Evolutionary conservation across 2,888 invertebrate species (phyloP).

Genomic region (Eilema sororculum): DNA sequence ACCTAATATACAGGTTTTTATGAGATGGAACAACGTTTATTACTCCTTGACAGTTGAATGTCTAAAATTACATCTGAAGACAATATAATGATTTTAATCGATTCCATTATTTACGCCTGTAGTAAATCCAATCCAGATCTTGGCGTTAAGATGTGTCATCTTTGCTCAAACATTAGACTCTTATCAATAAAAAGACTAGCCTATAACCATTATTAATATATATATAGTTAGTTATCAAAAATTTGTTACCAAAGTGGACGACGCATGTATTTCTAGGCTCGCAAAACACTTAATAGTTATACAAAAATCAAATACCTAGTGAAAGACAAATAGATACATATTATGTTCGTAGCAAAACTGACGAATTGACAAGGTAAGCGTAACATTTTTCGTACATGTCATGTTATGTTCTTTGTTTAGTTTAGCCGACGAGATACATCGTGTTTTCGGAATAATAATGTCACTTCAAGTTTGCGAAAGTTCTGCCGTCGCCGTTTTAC

Average conservation of each 20-base stretch:
- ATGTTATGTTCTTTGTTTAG: constrained; percentile 57
- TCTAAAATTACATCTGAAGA: background rate
- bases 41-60: background rate
- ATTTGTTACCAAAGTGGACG: too few relatives aligned
- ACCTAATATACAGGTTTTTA: background rate
- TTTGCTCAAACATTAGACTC: background rate
- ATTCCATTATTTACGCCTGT: too few relatives aligned
- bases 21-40: background rate
- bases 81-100: too few relatives aligned
- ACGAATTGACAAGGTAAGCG: constrained; percentile 18
- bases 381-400: constrained; percentile 17
- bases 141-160: background rate
- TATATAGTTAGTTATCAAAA: too few relatives aligned
- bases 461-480: constrained; percentile 82
- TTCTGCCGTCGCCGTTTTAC: constrained; percentile 78
- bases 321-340: background rate
- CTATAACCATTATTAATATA: too few relatives aligned
- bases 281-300: background rate
- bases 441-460: constrained; percentile 81
- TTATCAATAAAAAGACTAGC: background rate
- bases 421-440: constrained; percentile 75
- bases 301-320: constrained; percentile 1
- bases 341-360: constrained; percentile 23
- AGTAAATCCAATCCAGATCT: background rate
- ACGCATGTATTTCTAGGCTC: too few relatives aligned